Evolutionary conservation across 1,140 invertebrate genomes (phyloP), one percentile per base, ranked within the genome.

Genomic region (Procambarus clarkii): DNA sequence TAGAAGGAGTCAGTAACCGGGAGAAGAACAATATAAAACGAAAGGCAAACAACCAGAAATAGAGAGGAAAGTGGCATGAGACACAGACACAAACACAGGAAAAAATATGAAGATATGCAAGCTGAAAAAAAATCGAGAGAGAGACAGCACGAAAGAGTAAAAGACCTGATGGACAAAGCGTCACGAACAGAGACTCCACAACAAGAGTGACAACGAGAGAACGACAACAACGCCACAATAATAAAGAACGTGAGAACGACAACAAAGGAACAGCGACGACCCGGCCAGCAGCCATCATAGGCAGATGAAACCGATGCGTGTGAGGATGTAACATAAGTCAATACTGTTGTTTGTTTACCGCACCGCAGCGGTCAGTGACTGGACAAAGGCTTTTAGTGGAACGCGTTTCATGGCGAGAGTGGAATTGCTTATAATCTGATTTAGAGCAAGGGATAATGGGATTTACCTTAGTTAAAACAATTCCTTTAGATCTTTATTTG

Each of bases 401-500:
- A 15, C 18, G 60, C 18, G 60, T 64, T 54, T 64, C 60, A 64
- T 64, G 21, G 15, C 60, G 60, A 18, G 60, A 64, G 60, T 64
- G 60, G 60, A 64, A 64, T 64, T 64, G 60, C 60, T 64, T 64
- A 64, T 64, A 64, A 64, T 64, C 60, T 64, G 60, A 64, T 64
- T 64, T 64, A 64, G 60, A 18, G 60, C 60, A 64, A 64, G 11
- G 21, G 60, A 64, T 64, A 64, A 64, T 64, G 60, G 13, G 60
- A 64, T 64, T 64, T 64, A 18, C 60, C 60, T 64, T 64, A 18
- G 60, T 64, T 3, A 11, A 18, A 64, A 64, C 60, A 64, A 64
- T 64, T 18, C 60, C 60, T 64, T 64, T 64, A 64, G 1, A 64
- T 64, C 60, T 64, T 64, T 64, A 64, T 64, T 64, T 64, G 60